Evolutionary conservation across 2,888 invertebrate genomes (phyloP), one percentile per base, ranked within the genome.

Genomic region (Leptopilina drosophilae): DNA sequence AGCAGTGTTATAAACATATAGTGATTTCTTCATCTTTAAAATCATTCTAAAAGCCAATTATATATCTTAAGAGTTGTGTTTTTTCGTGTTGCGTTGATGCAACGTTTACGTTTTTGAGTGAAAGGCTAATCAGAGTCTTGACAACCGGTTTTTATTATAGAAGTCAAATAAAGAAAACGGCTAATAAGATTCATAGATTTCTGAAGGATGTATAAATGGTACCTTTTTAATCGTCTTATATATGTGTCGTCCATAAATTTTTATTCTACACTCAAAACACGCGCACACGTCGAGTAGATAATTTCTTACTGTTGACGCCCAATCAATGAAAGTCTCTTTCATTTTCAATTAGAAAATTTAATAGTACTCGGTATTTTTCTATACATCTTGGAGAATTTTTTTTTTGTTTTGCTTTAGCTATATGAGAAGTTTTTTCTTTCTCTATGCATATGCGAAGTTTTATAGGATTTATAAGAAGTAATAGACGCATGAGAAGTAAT

Each of bases 51-150:
- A 67, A 20, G 42, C 46, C 67, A 67, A 67, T 67, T 67, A 46
- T 33, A 33, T 67, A 67, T 49, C 15, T 20, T 15, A 20, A 49
- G 67, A 67, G 67, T 67, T 49, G 67, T 67, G 49, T 67, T 46
- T 67, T 67, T 67, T 67, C 67, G 67, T 46, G 67, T 67, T 67
- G 15, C 67, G 49, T 67, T 49, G 67, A 49, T 67, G 67, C 46
- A 67, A 67, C 49, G 67, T 49, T 67, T 67, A 67, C 49, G 67
- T 67, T 67, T 67, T 67, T 67, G 67, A 67, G 67, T 67, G 49
- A 67, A 67, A 67, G 67, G 67, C 49, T 67, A 67, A 67, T 67
- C 49, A 46, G 67, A 49, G 49, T 67, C 67, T 49, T 46, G 49
- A 49, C 49, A 67, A 67, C 20, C 49, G 67, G 49, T 67, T 67